Percentiles rank a stretch among this genome's conserved stretches.
Evolutionary conservation across 2,113 vertebrate species (phyloP).

Genomic region (Etia nguti): DNA sequence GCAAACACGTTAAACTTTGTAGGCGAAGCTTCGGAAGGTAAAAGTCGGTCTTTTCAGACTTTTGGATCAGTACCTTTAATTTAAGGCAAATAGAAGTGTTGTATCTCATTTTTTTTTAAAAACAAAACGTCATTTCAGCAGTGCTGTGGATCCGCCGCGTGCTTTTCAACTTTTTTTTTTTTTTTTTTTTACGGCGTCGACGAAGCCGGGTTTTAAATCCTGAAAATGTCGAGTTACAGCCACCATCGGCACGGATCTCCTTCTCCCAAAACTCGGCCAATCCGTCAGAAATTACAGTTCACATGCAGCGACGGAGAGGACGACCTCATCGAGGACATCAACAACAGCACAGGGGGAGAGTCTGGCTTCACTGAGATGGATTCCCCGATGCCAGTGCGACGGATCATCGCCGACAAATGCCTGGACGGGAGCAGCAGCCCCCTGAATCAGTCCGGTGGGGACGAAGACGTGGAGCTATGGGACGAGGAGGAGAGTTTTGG

Average conservation of each 20-base stretch:
- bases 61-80: background rate
- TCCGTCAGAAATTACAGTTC: constrained; percentile 85
- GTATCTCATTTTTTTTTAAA: background rate
- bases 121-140: background rate
- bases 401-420: constrained; percentile 59
- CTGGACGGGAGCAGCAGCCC: constrained; percentile 64
- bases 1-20: background rate
- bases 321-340: constrained; percentile 80
- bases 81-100: background rate
- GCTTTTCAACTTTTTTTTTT: background rate
- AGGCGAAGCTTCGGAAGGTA: background rate
- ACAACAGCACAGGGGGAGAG: constrained; percentile 89
- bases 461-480: constrained; percentile 84
- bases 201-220: constrained; percentile 27
- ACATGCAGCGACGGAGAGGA: constrained; percentile 83
- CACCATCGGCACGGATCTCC: constrained; percentile 60
- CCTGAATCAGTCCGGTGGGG: constrained; percentile 60
- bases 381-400: constrained; percentile 76
- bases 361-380: constrained; percentile 92
- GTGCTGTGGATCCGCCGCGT: background rate
- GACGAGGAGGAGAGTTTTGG: constrained; percentile 79
- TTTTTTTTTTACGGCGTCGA: background rate
- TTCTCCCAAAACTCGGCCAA: constrained; percentile 57
- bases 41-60: background rate
- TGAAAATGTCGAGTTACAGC: constrained; percentile 67